Base-by-base conservation (phyloP, 2,113 vertebrate genomes). In the Zapornia atra region DNA sequence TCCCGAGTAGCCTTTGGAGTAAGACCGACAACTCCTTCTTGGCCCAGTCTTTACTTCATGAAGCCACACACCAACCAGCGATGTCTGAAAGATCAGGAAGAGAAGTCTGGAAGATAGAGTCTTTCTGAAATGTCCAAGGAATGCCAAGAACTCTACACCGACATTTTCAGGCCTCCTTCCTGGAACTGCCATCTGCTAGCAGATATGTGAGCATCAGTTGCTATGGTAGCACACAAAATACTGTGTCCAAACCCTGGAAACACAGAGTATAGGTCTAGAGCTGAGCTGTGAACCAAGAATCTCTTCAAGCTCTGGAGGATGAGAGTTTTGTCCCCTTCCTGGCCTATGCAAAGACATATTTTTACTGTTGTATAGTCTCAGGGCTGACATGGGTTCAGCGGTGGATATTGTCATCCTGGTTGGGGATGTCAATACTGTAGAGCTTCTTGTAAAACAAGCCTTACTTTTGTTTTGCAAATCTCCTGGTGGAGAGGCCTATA, bases 171-270 rank as follows among this genome's bases (percentile, higher is more conserved):
- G 83, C 66, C 94, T 96, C 44, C 86, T 96, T 95, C 83, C 86
- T 94, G 83, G 70, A 96, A 63, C n/a, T 82, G 50, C 96, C 95
- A 96, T 96, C 96, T 97, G 96, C 92, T 95, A 95, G 83, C 86
- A 96, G 96, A 96, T 73, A 95, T 96, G 91, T 94, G 84, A 96
- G 63, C 90, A 84, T 89, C 94, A 92, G 95, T 95, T 97, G 95
- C 96, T 95, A 96, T 96, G 96, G 94, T 53, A 96, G 94, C 94
- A 75, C 84, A 88, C 61, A 73, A 94, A 97, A 92, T 92, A 85
- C 94, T 83, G 40, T 87, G 96, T 89, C 94, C 95, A 96, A 96
- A 85, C 38, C 72, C 72, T 79, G 73, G 83, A 94, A 96, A 72
- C 66, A 57, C 16, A 19, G 53, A 94, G 53, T 79, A 90, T 57